Evolutionary conservation across 2,797 vertebrate species (phyloP).

Genomic region (Xenopus petersii): DNA sequence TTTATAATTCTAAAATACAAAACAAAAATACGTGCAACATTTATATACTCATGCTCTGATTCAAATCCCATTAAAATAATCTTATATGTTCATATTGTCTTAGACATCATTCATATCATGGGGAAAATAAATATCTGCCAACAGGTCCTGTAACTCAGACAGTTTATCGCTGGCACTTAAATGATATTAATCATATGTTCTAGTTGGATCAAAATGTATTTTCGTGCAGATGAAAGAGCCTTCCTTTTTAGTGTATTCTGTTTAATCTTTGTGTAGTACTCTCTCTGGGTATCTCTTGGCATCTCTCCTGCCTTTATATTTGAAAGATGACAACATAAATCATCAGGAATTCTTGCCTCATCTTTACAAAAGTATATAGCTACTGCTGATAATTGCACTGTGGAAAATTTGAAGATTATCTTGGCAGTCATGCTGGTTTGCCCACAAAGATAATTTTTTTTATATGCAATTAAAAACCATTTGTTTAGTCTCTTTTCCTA

Average conservation of each 20-base stretch:
- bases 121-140: slow-evolving; percentile 17
- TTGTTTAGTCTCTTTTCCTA: too few species aligned
- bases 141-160: slow-evolving; percentile 6
- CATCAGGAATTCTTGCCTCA: slow-evolving; percentile 24
- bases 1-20: too few species aligned
- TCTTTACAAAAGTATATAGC: slow-evolving; percentile 3
- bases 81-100: too few species aligned
- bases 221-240: slow-evolving; percentile 27
- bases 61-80: too few species aligned
- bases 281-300: slow-evolving; percentile 18
- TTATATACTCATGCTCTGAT: too few species aligned
- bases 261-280: slow-evolving; percentile 10
- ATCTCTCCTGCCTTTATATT: slow-evolving; percentile 15
- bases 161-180: slow-evolving; percentile 12
- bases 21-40: too few species aligned
- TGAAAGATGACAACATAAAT: slow-evolving; percentile 21
- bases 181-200: slow-evolving; percentile 25
- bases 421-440: too few species aligned
- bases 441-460: too few species aligned
- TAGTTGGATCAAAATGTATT: slow-evolving; percentile 25
- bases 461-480: too few species aligned
- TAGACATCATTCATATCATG: neutral
- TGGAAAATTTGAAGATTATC: too few species aligned
- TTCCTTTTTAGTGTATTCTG: slow-evolving; percentile 29
- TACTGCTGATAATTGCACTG: too few species aligned